phyloP scores from a whole-genome alignment of 2,888 invertebrate species.

The Sepiola atlantica region DNA sequence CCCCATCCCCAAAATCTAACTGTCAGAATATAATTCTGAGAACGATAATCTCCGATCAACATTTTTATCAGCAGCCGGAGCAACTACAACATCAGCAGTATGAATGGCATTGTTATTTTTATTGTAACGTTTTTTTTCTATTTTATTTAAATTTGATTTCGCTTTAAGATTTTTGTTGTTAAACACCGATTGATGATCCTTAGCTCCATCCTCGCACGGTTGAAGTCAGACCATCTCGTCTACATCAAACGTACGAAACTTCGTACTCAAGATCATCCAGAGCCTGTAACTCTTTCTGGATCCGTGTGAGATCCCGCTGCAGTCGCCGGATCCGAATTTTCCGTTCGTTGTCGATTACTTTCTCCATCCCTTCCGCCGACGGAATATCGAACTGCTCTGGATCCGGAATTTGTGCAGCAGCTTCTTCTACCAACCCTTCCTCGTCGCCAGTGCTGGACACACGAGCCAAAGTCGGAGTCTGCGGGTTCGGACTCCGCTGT shows the following conservation, averaged over 20 bases:
- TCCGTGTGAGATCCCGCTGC: constrained; percentile 59
- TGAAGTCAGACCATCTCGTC: neutral
- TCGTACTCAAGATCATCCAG: constrained; percentile 61
- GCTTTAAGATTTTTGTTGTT: neutral
- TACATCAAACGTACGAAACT: constrained; percentile 59
- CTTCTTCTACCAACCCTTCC: neutral
- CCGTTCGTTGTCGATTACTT: constrained; percentile 58
- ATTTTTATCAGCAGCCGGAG: neutral
- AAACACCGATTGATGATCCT: neutral
- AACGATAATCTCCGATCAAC: neutral
- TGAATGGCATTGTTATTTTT: neutral
- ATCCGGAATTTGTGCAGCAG: neutral
- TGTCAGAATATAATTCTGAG: neutral
- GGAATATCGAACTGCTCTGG: constrained; percentile 34
- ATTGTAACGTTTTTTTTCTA: neutral
- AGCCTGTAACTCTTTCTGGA: constrained; percentile 61
- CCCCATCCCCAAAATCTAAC: neutral
- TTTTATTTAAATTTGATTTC: neutral
- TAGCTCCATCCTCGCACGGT: neutral
- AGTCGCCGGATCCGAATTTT: constrained; percentile 59
- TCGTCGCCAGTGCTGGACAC: neutral
- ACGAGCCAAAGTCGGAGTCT: neutral
- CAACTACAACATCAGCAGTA: constrained; percentile 32
- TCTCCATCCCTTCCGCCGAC: constrained; percentile 42
- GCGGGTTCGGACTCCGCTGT: neutral